Base-by-base conservation (phyloP, 2,888 invertebrate species). In the Melolontha melolontha region DNA sequence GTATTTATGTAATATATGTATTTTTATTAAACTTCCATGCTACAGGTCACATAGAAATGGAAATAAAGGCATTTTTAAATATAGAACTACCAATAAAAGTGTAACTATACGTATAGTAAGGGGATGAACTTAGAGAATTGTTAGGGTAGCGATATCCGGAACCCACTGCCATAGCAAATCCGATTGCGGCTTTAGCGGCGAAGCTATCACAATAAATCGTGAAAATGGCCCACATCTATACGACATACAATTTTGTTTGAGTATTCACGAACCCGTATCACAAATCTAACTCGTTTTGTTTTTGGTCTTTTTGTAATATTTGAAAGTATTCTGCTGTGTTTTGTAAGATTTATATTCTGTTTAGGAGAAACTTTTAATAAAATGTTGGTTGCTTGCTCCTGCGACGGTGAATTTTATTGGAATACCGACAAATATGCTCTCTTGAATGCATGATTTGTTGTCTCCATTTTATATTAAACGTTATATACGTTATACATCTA, bases 171-270 rank as follows among this genome's bases (percentile, higher is more conserved):
- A 71, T 76, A 77, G 78, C 76, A 77, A 79, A 79, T 80, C 80
- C 79, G 81, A 80, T 81, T 80, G 80, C 77, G 81, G 79, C 79
- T 80, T 79, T 78, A 78, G 78, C 77, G 77, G 78, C 76, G 77
- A 79, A 78, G 79, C 80, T 79, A 80, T 81, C 80, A 80, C 79
- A 77, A 79, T 81, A 80, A 80, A 80, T 80, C 79, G 78, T 74
- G 73, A 75, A 76, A 79, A 79, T 79, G 78, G 79, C 76, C 78
- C 79, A 77, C 79, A 79, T 79, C 78, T 77, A 79, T 74, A 75
- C 75, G 79, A 79, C 79, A 76, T 76, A 78, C 78, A 78, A 79
- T 79, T 78, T 76, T 77, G 78, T 78, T 78, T 77, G 76, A 77
- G 75, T 75, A 77, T 77, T 76, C 78, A 73, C 75, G 75, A 75